These are phyloP conservation scores for Tursiops truncatus DNA, from an alignment of 2,113 vertebrate species.

Conservation along the genomic window DNA sequence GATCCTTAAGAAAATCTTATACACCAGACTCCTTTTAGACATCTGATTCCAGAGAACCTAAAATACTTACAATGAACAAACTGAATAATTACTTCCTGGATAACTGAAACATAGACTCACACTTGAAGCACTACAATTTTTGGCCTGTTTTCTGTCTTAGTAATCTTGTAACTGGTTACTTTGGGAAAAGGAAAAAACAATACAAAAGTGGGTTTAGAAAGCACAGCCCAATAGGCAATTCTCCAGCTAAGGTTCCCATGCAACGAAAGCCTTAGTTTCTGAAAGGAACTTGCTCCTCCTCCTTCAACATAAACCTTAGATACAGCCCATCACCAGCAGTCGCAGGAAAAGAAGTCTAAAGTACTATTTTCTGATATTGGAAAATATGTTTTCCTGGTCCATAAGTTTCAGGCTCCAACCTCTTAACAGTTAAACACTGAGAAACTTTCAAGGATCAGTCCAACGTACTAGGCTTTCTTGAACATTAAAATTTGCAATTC, in stretches of 20 bases:
- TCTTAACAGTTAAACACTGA: background rate
- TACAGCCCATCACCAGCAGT: background rate
- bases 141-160: background rate
- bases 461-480: background rate
- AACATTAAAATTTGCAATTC: background rate
- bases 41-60: background rate
- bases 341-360: conserved; percentile 7
- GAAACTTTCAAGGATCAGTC: background rate
- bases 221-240: background rate
- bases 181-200: background rate
- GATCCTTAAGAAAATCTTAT: conserved; percentile 10
- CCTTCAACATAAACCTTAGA: background rate
- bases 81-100: background rate
- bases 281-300: background rate
- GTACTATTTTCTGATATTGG: background rate
- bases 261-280: conserved; percentile 10
- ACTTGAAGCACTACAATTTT: background rate
- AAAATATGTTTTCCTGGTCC: background rate
- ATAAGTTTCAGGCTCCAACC: background rate
- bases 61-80: conserved; percentile 39
- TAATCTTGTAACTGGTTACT: background rate
- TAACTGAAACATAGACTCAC: conserved; percentile 21
- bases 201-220: background rate
- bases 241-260: background rate
- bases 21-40: background rate